Conservation (phyloP, 2,888 invertebrate species). For the Phasia obesa region DNA sequence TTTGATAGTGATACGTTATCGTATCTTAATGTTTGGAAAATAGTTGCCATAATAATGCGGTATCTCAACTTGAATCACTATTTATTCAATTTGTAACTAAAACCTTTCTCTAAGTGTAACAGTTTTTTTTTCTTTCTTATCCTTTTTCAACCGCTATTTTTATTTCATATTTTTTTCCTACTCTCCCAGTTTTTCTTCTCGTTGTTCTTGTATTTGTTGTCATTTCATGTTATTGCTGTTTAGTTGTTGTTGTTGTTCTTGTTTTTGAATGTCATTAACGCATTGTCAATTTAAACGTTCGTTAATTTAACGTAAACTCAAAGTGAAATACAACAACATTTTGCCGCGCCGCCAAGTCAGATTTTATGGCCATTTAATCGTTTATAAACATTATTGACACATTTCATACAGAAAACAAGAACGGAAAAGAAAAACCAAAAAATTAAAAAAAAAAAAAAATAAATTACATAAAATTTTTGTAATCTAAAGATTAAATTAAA, state of each 20-base stretch:
- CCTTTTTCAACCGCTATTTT: constrained; percentile 40
- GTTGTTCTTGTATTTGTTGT: constrained; percentile 15
- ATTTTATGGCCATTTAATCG: constrained; percentile 70
- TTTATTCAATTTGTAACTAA: neutral
- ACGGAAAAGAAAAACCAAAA: neutral
- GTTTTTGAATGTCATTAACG: constrained; percentile 70
- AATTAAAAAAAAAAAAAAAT: neutral
- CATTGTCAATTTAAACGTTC: constrained; percentile 71
- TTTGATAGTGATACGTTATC: no score
- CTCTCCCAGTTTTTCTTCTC: constrained; percentile 17
- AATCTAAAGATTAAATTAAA: constrained; percentile 43
- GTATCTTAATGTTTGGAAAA: no score
- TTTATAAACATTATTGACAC: constrained; percentile 70
- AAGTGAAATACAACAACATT: constrained; percentile 68
- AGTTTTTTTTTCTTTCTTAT: constrained; percentile 41
- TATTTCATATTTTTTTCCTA: constrained; percentile 22
- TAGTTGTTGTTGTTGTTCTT: constrained; percentile 11
- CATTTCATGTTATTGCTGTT: constrained; percentile 25
- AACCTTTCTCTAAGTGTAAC: constrained; percentile 41
- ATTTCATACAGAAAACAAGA: constrained; percentile 51
- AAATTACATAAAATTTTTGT: neutral
- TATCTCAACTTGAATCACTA: no score
- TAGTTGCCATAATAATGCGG: no score
- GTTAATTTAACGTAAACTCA: constrained; percentile 70
- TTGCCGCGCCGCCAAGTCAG: constrained; percentile 61